These are phyloP conservation scores for Apantesis nais DNA, from an alignment of 2,888 invertebrate genomes.

Conservation along the genomic window DNA sequence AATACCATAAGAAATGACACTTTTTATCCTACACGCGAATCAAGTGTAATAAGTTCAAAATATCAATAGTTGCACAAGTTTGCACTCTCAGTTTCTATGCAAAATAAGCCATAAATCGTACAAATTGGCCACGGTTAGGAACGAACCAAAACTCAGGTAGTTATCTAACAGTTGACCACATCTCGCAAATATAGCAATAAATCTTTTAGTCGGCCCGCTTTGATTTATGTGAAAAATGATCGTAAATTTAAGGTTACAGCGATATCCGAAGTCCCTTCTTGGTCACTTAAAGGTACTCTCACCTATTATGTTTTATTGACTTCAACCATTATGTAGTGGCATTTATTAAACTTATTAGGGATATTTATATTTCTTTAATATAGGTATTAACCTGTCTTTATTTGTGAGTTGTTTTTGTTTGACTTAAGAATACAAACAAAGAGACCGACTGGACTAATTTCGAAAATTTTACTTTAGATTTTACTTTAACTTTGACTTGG, in stretches of 20 bases:
- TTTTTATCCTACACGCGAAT: neutral
- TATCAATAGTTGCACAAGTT: conserved; percentile 36
- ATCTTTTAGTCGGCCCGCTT: conserved; percentile 79
- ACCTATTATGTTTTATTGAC: conserved; percentile 61
- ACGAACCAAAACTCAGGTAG: conserved; percentile 64
- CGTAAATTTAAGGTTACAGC: conserved; percentile 83
- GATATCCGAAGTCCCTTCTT: conserved; percentile 58
- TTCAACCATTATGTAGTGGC: conserved; percentile 22
- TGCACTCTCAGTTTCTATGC: conserved; percentile 67
- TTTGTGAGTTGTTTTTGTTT: neutral
- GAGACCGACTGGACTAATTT: too few species aligned
- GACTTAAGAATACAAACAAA: neutral
- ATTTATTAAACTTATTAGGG: neutral
- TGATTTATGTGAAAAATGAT: conserved; percentile 86
- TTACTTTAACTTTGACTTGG: too few species aligned
- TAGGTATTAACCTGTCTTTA: neutral
- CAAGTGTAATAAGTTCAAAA: conserved; percentile 16
- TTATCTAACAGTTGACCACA: conserved; percentile 69
- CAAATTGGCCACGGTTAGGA: conserved; percentile 56
- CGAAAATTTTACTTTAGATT: too few species aligned
- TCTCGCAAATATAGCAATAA: conserved; percentile 74
- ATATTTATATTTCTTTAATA: neutral
- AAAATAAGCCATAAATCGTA: conserved; percentile 68
- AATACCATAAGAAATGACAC: neutral
- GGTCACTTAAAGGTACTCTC: conserved; percentile 60